Evolutionary conservation across 2,888 invertebrate species (phyloP), one percentile per base, ranked within the genome.

Genomic region (Cryptocephalus moraei): DNA sequence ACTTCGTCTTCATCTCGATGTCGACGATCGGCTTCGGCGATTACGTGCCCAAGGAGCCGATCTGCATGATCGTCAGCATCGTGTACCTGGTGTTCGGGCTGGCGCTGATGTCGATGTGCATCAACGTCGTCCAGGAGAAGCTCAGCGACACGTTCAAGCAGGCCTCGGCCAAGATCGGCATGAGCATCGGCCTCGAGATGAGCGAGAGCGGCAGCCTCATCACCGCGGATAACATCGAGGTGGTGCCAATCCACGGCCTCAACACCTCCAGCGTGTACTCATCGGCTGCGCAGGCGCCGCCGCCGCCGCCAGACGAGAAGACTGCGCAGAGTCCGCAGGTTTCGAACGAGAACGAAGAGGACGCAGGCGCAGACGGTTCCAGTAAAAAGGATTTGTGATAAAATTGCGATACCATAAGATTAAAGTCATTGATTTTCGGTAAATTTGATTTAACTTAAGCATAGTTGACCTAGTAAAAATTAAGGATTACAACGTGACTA

Each of bases 11-110:
- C 67, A 90, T 96, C 59, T 93, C 94, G 0, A 89, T 95, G 82
- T 91, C 92, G 1, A 97, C 96, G 1, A 94, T 97, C 48, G 96
- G 96, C n/a, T 89, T 95, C 59, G 94, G 94, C 2, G 94, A 95
- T 72, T 78, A 86, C 52, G 88, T 93, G 0, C 94, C 94, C 1
- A 78, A 86, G 67, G 51, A 66, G 47, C 92, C 93, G 1, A 76
- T 82, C 56, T 82, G 80, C 60, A 91, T 96, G 83, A 86, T 96
- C 77, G 80, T 86, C 46, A 91, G 92, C 34, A 93, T 94, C 60
- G 78, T 94, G 41, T 95, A 97, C 66, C 75, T 97, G 47, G 85
- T 96, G 14, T 91, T 97, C 61, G 97, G 97, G 8, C 75, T 97
- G 49, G 91, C 96, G 0, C 75, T 97, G 13, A 95, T 95, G 44